phyloP scores from a whole-genome alignment of 2,797 vertebrate species.

The Chlorospingus flavigularis region DNA sequence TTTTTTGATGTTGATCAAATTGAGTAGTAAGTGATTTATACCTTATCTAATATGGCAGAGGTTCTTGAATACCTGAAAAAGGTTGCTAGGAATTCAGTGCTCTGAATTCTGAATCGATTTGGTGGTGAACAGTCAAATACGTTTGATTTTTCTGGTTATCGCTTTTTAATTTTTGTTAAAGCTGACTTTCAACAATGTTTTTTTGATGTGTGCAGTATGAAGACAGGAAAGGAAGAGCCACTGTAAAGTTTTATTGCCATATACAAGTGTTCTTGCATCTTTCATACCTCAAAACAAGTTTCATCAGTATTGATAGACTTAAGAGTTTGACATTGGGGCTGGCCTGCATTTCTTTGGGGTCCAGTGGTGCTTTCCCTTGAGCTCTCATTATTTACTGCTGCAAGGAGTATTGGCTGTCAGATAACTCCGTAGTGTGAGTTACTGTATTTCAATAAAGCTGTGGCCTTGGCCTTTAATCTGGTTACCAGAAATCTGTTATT shows the following conservation, averaged over 20 bases:
- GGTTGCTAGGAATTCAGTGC: background rate
- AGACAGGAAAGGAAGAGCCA: background rate
- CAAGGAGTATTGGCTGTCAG: conserved; percentile 31
- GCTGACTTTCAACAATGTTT: background rate
- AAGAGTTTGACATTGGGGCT: background rate
- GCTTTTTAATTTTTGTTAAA: background rate
- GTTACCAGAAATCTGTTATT: conserved; percentile 4
- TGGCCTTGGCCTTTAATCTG: conserved; percentile 23
- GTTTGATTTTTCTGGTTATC: background rate
- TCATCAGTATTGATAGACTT: background rate
- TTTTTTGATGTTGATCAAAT: background rate
- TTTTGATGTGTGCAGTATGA: background rate
- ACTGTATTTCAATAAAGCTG: conserved; percentile 38
- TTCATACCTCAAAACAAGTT: background rate
- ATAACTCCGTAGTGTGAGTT: conserved; percentile 22
- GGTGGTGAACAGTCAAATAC: background rate
- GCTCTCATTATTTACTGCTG: conserved; percentile 32
- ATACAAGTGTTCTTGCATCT: background rate
- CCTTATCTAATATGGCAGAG: background rate
- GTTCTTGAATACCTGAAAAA: background rate
- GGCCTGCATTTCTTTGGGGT: background rate
- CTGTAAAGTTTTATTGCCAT: background rate
- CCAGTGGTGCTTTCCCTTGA: background rate
- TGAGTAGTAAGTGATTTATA: background rate
- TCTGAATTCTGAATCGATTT: background rate